A percentile compares a stretch with the other conserved stretches of the same genome.
Evolutionary conservation across 2,797 vertebrate species (phyloP).

Genomic region (Lagodon rhomboides): DNA sequence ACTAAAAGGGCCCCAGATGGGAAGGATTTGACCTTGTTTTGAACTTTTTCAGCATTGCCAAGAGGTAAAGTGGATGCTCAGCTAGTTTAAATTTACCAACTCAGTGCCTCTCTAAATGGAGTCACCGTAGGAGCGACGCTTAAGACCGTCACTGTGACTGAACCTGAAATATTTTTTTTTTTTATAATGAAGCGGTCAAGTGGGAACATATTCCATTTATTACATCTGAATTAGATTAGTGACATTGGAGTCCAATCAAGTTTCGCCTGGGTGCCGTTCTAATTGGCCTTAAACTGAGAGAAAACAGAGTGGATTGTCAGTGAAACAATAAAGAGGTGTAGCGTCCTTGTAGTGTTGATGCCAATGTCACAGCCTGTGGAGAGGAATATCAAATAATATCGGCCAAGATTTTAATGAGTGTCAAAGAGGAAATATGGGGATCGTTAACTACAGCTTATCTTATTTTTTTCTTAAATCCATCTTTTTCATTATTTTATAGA

Average conservation of each 20-base stretch:
- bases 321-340: slow-evolving; percentile 26
- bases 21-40: slow-evolving; percentile 73
- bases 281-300: slow-evolving; percentile 11
- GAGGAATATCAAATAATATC: slow-evolving; percentile 16
- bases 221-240: slow-evolving; percentile 6
- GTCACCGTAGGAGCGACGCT: slow-evolving; percentile 3
- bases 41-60: slow-evolving; percentile 62
- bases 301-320: slow-evolving; percentile 6
- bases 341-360: slow-evolving; percentile 4
- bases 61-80: slow-evolving; percentile 63
- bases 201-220: not conserved
- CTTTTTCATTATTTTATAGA: not conserved
- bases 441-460: slow-evolving; percentile 4
- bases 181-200: not conserved
- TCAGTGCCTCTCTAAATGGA: slow-evolving; percentile 44
- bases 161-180: not conserved
- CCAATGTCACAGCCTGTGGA: slow-evolving; percentile 2
- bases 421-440: slow-evolving; percentile 7
- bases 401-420: slow-evolving; percentile 2
- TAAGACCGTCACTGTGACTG: slow-evolving; percentile 11
- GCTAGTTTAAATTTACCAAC: slow-evolving; percentile 57
- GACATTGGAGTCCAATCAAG: slow-evolving; percentile 20
- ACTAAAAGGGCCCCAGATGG: slow-evolving; percentile 76
- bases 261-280: slow-evolving; percentile 14
- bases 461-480: slow-evolving; percentile 8